Conservation (phyloP, 2,113 vertebrate genomes). For the Pelecanus crispus region DNA sequence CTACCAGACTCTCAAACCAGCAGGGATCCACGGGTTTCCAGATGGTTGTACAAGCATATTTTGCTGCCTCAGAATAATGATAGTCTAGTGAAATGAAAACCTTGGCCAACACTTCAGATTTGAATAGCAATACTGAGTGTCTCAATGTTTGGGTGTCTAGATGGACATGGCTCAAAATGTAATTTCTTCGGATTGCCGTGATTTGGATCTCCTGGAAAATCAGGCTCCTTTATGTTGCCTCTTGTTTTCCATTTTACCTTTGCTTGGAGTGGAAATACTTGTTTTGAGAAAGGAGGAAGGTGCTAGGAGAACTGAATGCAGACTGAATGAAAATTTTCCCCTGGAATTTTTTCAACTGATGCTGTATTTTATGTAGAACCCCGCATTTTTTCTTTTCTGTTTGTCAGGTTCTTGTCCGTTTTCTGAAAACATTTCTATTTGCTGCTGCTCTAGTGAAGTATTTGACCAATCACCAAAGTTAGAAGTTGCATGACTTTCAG, state of each 20-base stretch:
- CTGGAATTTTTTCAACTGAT: not conserved
- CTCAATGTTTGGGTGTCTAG: not conserved
- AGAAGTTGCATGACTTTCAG: not conserved
- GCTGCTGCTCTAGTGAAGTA: not conserved
- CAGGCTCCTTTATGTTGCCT: not conserved
- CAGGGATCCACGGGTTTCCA: not conserved
- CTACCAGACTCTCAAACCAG: not conserved
- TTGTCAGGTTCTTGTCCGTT: not conserved
- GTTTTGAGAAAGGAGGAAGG: not conserved
- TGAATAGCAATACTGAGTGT: not conserved
- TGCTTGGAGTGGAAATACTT: not conserved
- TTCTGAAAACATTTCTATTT: not conserved
- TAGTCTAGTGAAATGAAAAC: not conserved
- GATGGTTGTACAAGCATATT: not conserved
- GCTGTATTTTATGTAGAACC: not conserved
- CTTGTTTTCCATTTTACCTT: not conserved
- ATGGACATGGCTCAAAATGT: not conserved
- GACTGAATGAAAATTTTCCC: not conserved
- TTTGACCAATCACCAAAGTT: not conserved
- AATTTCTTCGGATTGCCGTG: not conserved
- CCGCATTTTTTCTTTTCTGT: not conserved
- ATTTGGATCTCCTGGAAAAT: not conserved
- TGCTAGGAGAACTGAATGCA: not conserved
- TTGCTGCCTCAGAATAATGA: not conserved
- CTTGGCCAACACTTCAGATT: not conserved